Base-by-base conservation (phyloP, 64 coral and sea anemone genomes). In the Orbicella faveolata region DNA sequence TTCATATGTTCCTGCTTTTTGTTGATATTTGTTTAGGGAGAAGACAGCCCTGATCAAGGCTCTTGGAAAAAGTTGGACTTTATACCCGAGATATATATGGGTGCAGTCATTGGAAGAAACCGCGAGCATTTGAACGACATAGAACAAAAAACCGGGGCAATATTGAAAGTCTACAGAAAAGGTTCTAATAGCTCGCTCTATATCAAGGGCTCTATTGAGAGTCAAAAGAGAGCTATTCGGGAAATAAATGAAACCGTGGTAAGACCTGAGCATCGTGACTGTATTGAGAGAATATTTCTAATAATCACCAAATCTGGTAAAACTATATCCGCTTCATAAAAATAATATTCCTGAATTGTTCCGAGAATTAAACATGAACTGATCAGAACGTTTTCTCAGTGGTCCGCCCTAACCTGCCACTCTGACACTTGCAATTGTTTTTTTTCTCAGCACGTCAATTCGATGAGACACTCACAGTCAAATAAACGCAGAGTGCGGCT, bases 61-160 rank as follows among this genome's bases (percentile, higher is more conserved):
- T 78, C 44, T 23, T 53, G 76, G 44, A 78, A 52, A 78, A 53
- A 78, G 76, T 11, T 78, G 8, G 48, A 51, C 76, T 78, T 78
- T 21, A 78, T 78, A 78, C 76, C 76, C 20, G 19, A 78, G 23
- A 18, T 53, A 23, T 78, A n/a, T 16, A 78, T 78, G 76, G 76
- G 41, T 51, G 23, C 20, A 78, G 48, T 78, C n/a, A 78, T 78
- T 53, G 76, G 76, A 52, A 52, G 6, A 78, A 78, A 53, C 18
- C 39, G 39, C 41, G 18, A 9, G 44, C 15, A 53, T 9, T 21
- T 52, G 48, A 52, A 52, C 21, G 10, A 25, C 6, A 25, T 70
- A 4, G n/a, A 30, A 70, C 8, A 23, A 70, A 70, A 70, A 9
- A 70, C 67, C 23, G 67, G 10, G 21, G 67, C 67, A 70, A 70